These are phyloP conservation scores for Xenops minutus DNA, from an alignment of 2,797 vertebrate genomes.

Conservation along the genomic window DNA sequence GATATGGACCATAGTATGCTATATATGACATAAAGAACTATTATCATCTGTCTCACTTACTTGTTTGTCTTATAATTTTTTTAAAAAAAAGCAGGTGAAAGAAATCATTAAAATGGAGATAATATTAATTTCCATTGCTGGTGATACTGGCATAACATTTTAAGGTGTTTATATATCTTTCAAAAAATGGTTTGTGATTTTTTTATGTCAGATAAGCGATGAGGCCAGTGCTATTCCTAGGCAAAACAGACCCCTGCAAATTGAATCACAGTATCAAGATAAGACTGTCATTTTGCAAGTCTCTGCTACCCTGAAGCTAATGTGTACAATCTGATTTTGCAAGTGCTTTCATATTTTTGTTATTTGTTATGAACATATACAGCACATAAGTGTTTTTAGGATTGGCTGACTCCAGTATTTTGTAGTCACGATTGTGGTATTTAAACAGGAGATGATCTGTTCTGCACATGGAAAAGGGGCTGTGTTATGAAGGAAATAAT, in stretches of 20 bases:
- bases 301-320: background rate
- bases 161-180: background rate
- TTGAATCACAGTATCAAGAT: background rate
- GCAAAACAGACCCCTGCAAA: background rate
- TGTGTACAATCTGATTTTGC: slow-evolving; percentile 23
- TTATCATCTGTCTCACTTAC: background rate
- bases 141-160: background rate
- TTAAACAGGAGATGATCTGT: slow-evolving; percentile 63
- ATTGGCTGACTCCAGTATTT: slow-evolving; percentile 45
- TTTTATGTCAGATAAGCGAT: background rate
- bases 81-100: background rate
- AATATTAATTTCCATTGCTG: background rate
- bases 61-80: background rate
- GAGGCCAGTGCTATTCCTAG: background rate
- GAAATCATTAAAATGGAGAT: background rate
- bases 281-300: background rate
- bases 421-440: slow-evolving; percentile 63
- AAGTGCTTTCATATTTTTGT: slow-evolving; percentile 24
- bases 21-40: background rate
- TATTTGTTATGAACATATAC: slow-evolving; percentile 28
- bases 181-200: background rate
- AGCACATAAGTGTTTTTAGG: slow-evolving; percentile 19
- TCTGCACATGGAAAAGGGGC: slow-evolving; percentile 39
- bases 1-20: background rate
- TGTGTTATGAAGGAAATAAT: slow-evolving; percentile 36